Evolutionary conservation across 2,113 vertebrate genomes (phyloP).

Genomic region (Myotis yumanensis): DNA sequence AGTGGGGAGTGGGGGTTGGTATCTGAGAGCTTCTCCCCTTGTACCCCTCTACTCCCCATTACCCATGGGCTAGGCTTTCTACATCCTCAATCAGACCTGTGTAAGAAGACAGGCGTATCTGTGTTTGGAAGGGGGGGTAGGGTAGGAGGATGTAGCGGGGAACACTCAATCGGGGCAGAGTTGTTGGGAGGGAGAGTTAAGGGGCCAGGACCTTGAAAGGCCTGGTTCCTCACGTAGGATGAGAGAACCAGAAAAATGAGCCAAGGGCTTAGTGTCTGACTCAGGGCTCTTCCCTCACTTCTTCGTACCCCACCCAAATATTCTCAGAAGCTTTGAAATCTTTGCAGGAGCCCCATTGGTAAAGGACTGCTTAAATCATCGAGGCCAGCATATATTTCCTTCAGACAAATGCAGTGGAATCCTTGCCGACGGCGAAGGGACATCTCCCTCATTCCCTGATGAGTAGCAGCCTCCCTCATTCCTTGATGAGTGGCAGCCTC

Average conservation of each 20-base stretch:
- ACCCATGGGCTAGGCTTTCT: background rate
- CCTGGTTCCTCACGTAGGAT: background rate
- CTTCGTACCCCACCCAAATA: background rate
- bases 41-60: fast-evolving
- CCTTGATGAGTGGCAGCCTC: background rate
- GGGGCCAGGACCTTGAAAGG: background rate
- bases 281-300: background rate
- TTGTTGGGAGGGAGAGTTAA: background rate
- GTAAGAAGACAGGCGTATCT: background rate
- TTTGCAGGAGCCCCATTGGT: background rate
- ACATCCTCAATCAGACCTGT: background rate
- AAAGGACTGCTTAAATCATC: background rate
- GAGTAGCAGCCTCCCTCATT: background rate
- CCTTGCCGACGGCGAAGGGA: fast-evolving
- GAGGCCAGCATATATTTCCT: background rate
- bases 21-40: background rate
- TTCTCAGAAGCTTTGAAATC: background rate
- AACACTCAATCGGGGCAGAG: background rate
- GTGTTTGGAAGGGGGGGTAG: background rate
- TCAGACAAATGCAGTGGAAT: background rate
- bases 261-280: background rate
- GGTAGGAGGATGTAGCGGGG: background rate
- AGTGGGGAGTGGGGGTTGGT: background rate
- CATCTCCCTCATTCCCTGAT: background rate
- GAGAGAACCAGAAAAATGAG: background rate